Evolutionary conservation across 2,797 vertebrate genomes (phyloP).

Genomic region (Rhinophrynus dorsalis): DNA sequence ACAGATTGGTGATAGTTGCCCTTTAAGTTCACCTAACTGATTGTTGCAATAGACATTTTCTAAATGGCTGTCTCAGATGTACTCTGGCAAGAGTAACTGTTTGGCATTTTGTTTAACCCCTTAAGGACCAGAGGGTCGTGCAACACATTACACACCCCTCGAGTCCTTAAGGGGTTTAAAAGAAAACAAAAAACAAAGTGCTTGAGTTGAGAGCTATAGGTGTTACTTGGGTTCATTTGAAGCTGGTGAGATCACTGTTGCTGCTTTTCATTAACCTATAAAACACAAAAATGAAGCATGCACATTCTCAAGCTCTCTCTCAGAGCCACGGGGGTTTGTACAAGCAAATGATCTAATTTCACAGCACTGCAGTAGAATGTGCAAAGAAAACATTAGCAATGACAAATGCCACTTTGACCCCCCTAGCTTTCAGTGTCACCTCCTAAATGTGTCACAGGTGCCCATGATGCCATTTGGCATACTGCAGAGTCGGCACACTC

Average conservation of each 20-base stretch:
- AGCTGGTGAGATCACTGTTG: constrained; percentile 8
- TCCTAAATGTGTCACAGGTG: constrained; percentile 73
- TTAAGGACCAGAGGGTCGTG: too few relatives aligned
- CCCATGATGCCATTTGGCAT: constrained; percentile 57
- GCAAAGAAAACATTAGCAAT: constrained; percentile 52
- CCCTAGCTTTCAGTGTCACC: constrained; percentile 50
- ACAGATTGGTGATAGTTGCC: too few relatives aligned
- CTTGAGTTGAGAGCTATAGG: constrained; percentile 12
- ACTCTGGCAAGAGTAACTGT: too few relatives aligned
- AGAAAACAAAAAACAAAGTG: constrained; percentile 13
- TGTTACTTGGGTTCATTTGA: constrained; percentile 44
- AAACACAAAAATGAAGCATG: background rate
- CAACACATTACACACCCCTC: too few relatives aligned
- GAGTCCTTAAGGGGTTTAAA: too few relatives aligned
- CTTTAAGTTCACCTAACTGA: too few relatives aligned
- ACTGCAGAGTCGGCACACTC: constrained; percentile 69
- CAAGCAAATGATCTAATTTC: constrained; percentile 22
- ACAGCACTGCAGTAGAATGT: constrained; percentile 26
- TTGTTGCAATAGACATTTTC: too few relatives aligned
- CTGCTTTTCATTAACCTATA: constrained; percentile 32
- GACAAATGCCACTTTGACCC: constrained; percentile 62
- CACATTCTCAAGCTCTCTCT: constrained; percentile 3
- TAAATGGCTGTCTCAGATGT: too few relatives aligned
- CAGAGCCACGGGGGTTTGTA: constrained; percentile 9
- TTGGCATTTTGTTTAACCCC: too few relatives aligned